Evolutionary conservation across 1,140 invertebrate species (phyloP).

Genomic region (Bicyclus anynana): DNA sequence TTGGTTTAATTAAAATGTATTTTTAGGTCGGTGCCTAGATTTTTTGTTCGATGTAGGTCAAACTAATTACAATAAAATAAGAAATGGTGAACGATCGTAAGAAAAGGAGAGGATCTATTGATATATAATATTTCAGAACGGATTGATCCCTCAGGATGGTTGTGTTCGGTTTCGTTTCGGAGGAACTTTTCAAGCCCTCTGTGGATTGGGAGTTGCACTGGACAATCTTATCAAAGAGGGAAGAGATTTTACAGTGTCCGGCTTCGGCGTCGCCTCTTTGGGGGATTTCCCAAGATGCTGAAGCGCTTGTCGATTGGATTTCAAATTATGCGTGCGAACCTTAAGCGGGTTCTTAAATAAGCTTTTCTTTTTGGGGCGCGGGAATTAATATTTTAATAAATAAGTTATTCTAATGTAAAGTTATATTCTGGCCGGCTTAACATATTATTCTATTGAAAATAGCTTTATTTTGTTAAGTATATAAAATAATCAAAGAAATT

Average conservation of each 20-base stretch:
- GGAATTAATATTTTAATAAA: too few relatives aligned
- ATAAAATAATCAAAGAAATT: too few relatives aligned
- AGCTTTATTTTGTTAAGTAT: too few relatives aligned
- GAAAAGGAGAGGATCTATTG: slow-evolving; percentile 50
- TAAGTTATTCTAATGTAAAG: too few relatives aligned
- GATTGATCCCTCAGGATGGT: slow-evolving; percentile 68
- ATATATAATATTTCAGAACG: slow-evolving; percentile 69
- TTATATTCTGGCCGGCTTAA: too few relatives aligned
- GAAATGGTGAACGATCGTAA: slow-evolving; percentile 45
- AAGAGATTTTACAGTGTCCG: slow-evolving; percentile 71
- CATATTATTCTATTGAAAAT: too few relatives aligned
- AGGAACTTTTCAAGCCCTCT: slow-evolving; percentile 71
- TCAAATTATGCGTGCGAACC: slow-evolving; percentile 59
- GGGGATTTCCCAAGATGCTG: slow-evolving; percentile 61
- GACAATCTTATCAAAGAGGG: slow-evolving; percentile 71
- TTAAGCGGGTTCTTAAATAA: slow-evolving; percentile 25
- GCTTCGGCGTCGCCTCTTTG: slow-evolving; percentile 55
- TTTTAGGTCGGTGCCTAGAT: neutral
- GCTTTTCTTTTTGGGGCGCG: too few relatives aligned
- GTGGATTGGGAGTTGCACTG: slow-evolving; percentile 71
- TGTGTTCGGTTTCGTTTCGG: slow-evolving; percentile 68
- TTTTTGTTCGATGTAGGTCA: slow-evolving; percentile 9
- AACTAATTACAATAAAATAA: slow-evolving; percentile 45
- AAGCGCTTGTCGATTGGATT: slow-evolving; percentile 56
- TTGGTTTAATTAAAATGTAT: neutral